These are phyloP conservation scores for Podiceps cristatus DNA, from an alignment of 2,113 vertebrate species.

Conservation along the genomic window DNA sequence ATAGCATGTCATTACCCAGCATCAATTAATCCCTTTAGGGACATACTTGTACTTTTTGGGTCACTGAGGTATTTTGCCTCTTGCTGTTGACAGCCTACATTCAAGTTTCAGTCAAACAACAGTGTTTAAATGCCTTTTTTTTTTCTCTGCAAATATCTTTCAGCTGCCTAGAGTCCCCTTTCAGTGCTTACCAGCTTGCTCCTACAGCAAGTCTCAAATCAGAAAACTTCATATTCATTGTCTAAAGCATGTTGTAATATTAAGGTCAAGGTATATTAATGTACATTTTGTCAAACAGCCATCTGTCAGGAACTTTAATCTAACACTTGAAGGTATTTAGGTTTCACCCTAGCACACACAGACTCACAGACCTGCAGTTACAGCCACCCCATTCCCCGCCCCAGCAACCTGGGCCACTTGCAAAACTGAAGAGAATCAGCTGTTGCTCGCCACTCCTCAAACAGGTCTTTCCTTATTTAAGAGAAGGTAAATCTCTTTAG, in stretches of 20 bases:
- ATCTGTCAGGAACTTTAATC: neutral
- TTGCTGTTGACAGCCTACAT: neutral
- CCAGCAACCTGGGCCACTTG: neutral
- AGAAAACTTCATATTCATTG: neutral
- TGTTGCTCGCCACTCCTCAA: neutral
- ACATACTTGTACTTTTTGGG: neutral
- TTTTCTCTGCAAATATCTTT: neutral
- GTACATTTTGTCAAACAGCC: neutral
- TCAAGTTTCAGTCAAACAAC: neutral
- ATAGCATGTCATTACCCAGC: neutral
- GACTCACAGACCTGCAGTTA: neutral
- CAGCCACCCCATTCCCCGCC: neutral
- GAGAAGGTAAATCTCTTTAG: neutral
- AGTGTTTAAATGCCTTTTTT: neutral
- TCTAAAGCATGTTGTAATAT: neutral
- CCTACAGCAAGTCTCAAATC: neutral
- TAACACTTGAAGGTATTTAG: neutral
- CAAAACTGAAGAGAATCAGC: neutral
- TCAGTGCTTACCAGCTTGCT: neutral
- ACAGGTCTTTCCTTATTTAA: neutral
- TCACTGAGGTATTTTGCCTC: constrained; percentile 8
- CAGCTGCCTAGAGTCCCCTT: neutral
- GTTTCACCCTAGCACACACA: neutral
- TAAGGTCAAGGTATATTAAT: neutral
- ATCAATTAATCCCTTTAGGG: neutral